Evolutionary conservation across 2,113 vertebrate genomes (phyloP), one percentile per base, ranked within the genome.

Genomic region (Nothoprocta perdicaria): DNA sequence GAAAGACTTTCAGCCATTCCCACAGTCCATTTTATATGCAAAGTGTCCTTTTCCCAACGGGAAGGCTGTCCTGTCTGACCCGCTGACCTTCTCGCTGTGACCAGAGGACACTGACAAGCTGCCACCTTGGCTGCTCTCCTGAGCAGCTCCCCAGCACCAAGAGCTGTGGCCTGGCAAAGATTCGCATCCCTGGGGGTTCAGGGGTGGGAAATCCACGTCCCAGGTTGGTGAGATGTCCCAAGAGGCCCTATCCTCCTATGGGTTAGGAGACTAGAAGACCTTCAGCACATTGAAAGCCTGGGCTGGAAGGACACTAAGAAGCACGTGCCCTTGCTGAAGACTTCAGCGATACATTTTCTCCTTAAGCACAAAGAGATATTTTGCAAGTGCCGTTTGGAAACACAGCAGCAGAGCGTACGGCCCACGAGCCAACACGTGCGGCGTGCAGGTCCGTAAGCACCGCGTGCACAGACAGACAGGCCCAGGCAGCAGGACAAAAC

Each of bases 201-300:
- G 67, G 27, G 40, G 9, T 0, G 8, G 38, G 15, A 69, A 74
- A 52, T 26, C 61, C 61, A 77, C 0, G 3, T 12, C 48, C 23
- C 7, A 4, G 0, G 3, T 8, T 0, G 2, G 24, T 53, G n/a
- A 69, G n/a, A 24, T 26, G 45, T 55, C 29, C 79, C 2, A 1
- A 29, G 6, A 80, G 48, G 31, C 45, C 33, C 0, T 3, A 31
- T 17, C 76, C 14, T 43, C 4, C 48, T 1, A 0, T 0, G 1
- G 66, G 55, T 53, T 38, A 38, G 35, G 8, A 38, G 35, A 38
- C 35, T 80, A 50, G 0, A 6, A 71, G 57, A 71, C 9, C 43
- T 22, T 38, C 19, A 6, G 16, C 4, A 5, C 2, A 0, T 53
- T 61, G 58, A 2, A 17, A 60, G n/a, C n/a, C 9, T 31, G 23